Percentiles rank a stretch among this genome's conserved stretches.
These are phyloP conservation scores for Pristionchus japonicus DNA, from an alignment of 2,888 invertebrate species.

Conservation along the genomic window DNA sequence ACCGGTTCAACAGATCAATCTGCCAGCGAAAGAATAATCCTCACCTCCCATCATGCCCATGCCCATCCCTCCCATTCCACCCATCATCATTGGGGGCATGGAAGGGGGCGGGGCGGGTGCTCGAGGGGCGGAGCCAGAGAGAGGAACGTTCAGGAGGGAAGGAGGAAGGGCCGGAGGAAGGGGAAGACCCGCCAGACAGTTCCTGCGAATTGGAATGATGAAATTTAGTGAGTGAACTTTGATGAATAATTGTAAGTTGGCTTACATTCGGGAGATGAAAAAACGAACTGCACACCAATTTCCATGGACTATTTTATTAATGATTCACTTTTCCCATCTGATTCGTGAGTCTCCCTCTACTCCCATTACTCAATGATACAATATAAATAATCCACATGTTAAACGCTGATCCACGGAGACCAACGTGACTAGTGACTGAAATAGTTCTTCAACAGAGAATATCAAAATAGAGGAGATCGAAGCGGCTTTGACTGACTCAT, in stretches of 20 bases:
- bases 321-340: too few species aligned
- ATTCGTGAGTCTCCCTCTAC: too few species aligned
- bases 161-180: constrained; percentile 90
- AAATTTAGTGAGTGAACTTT: background rate
- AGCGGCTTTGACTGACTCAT: background rate
- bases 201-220: constrained; percentile 56
- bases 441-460: too few species aligned
- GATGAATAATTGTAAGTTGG: constrained; percentile 43
- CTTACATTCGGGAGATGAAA: background rate
- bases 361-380: too few species aligned
- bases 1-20: too few species aligned
- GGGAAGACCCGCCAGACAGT: constrained; percentile 92
- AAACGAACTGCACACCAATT: background rate
- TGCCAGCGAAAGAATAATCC: too few species aligned
- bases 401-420: too few species aligned
- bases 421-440: too few species aligned
- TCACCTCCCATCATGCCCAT: background rate
- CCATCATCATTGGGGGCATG: constrained; percentile 47
- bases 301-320: too few species aligned
- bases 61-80: constrained; percentile 15
- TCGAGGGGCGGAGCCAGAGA: constrained; percentile 34
- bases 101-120: constrained; percentile 33
- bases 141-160: constrained; percentile 73
- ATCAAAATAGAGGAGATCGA: too few species aligned
- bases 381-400: too few species aligned